Conservation (phyloP, 92 coral and sea anemone species). For the Porites divaricata region DNA sequence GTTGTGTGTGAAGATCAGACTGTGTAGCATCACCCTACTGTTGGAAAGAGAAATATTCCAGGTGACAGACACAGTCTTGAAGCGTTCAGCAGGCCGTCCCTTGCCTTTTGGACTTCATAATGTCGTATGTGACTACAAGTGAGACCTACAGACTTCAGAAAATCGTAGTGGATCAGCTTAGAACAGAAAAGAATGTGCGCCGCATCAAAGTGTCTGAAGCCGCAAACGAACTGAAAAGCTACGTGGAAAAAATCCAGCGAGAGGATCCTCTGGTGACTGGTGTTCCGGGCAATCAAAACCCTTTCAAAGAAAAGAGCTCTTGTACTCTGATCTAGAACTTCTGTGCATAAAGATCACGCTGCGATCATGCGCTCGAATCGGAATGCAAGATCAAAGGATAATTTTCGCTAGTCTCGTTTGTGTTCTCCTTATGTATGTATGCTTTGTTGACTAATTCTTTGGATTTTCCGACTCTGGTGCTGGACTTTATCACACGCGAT, state of each 20-base stretch:
- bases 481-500: conserved; percentile 21
- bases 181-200: conserved; percentile 57
- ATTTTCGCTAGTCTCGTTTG: conserved; percentile 15
- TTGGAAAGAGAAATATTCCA: conserved; percentile 8
- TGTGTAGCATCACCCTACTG: neutral
- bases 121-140: conserved; percentile 31
- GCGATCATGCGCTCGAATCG: conserved; percentile 18
- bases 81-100: neutral
- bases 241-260: conserved; percentile 59
- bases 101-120: conserved; percentile 10
- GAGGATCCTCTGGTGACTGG: conserved; percentile 68
- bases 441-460: neutral
- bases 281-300: conserved; percentile 69
- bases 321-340: conserved; percentile 55
- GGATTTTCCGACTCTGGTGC: conserved; percentile 13
- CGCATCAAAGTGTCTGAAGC: conserved; percentile 68
- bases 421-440: conserved; percentile 1
- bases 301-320: conserved; percentile 55
- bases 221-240: conserved; percentile 59
- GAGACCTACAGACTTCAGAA: conserved; percentile 47
- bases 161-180: conserved; percentile 59
- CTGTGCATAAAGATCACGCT: conserved; percentile 15
- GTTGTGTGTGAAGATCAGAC: neutral
- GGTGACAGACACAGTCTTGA: neutral
- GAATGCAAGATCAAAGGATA: conserved; percentile 25